phyloP scores from a whole-genome alignment of 2,113 vertebrate genomes.

The Scytalopus superciliaris region DNA sequence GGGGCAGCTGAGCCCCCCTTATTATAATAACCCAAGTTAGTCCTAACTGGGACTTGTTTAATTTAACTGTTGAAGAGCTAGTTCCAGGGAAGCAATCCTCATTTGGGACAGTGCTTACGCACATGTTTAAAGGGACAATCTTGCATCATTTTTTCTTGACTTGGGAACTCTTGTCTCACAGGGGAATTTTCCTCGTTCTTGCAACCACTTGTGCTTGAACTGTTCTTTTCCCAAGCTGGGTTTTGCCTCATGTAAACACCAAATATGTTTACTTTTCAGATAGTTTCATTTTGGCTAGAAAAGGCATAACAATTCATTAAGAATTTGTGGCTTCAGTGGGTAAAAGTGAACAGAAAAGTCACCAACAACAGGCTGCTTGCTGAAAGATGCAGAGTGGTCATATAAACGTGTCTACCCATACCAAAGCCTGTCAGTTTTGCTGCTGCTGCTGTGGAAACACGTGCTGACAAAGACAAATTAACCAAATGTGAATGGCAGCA shows the following conservation, averaged over 20 bases:
- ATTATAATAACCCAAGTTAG: background rate
- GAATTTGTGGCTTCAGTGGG: constrained; percentile 20
- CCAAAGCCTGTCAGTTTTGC: background rate
- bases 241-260: constrained; percentile 46
- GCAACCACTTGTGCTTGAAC: background rate
- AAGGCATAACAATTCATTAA: constrained; percentile 12
- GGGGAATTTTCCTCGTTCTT: constrained; percentile 40
- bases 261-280: constrained; percentile 47
- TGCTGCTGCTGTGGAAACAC: background rate
- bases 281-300: constrained; percentile 10
- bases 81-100: background rate
- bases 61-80: background rate
- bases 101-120: background rate
- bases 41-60: background rate
- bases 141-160: constrained; percentile 50
- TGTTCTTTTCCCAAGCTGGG: constrained; percentile 18
- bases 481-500: background rate
- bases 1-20: background rate
- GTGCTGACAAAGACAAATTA: constrained; percentile 19
- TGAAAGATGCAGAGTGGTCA: background rate
- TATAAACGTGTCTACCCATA: background rate
- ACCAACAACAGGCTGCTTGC: background rate
- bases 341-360: constrained; percentile 30
- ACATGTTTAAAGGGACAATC: constrained; percentile 3
- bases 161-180: constrained; percentile 35